Evolutionary conservation across 2,888 invertebrate genomes (phyloP).

Genomic region (Strigamia transsilvanica): DNA sequence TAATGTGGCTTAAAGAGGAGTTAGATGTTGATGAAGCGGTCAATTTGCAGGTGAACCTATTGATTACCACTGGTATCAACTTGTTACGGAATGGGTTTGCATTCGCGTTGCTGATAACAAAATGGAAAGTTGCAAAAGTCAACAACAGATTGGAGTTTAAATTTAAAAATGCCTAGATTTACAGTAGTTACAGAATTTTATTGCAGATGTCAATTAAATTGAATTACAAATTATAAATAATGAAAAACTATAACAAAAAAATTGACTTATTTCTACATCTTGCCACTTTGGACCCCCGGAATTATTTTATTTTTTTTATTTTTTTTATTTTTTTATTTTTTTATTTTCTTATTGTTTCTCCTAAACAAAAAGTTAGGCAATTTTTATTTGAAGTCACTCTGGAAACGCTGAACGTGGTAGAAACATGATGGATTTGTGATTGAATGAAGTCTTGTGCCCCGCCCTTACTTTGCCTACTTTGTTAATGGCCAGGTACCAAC

Average conservation of each 20-base stretch:
- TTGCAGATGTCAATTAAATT: neutral
- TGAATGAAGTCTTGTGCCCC: slow-evolving; percentile 69
- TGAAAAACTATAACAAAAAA: neutral
- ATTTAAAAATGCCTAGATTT: no score
- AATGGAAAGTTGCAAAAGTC: neutral
- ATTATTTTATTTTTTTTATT: neutral
- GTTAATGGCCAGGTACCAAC: slow-evolving; percentile 72
- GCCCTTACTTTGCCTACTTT: slow-evolving; percentile 71
- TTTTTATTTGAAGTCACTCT: slow-evolving; percentile 24
- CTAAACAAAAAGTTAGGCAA: neutral
- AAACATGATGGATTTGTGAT: slow-evolving; percentile 71
- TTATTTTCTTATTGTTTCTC: neutral
- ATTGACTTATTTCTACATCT: neutral
- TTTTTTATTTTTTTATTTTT: neutral
- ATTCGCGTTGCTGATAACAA: neutral
- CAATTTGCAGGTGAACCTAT: slow-evolving; percentile 12
- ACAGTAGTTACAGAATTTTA: no score
- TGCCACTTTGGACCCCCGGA: neutral
- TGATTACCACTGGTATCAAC: neutral
- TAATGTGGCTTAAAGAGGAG: slow-evolving; percentile 36
- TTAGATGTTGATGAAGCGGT: neutral
- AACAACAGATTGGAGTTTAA: neutral
- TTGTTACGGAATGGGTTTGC: neutral
- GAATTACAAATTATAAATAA: neutral
- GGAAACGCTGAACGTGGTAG: slow-evolving; percentile 63